These are phyloP conservation scores for Homalodisca vitripennis DNA, from an alignment of 1,140 invertebrate genomes.

Conservation along the genomic window DNA sequence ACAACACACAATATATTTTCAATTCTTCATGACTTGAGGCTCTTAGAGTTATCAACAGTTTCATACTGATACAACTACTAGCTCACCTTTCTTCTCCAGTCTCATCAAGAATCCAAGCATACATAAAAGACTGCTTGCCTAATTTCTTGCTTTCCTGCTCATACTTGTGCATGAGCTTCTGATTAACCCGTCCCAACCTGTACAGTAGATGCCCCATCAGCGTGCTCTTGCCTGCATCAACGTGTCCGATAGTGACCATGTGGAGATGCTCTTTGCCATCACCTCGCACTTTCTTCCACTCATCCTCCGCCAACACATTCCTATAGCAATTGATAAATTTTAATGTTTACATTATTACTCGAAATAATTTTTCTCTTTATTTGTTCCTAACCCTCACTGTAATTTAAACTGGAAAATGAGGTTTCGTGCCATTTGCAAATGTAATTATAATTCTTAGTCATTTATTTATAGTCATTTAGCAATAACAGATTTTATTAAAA, in stretches of 20 bases:
- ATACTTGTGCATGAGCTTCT: slow-evolving; percentile 94
- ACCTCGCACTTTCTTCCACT: slow-evolving; percentile 72
- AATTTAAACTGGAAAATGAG: too few relatives aligned
- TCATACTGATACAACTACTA: too few relatives aligned
- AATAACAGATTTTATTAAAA: too few relatives aligned
- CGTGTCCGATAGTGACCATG: slow-evolving; percentile 96
- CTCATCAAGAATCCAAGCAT: slow-evolving; percentile 99
- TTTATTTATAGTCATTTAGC: too few relatives aligned
- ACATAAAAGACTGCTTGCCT: slow-evolving; percentile 97
- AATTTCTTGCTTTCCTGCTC: slow-evolving; percentile 97
- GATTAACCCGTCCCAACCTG: slow-evolving; percentile 85
- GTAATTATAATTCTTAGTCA: too few relatives aligned
- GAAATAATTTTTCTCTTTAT: too few relatives aligned
- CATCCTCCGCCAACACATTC: slow-evolving; percentile 45
- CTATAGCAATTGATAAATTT: too few relatives aligned
- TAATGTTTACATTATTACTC: too few relatives aligned
- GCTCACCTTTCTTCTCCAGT: slow-evolving; percentile 92
- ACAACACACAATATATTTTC: background rate
- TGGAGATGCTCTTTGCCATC: slow-evolving; percentile 84
- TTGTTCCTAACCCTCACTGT: too few relatives aligned
- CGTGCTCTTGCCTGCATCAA: slow-evolving; percentile 99
- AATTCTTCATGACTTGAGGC: too few relatives aligned
- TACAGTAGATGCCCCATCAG: slow-evolving; percentile 94
- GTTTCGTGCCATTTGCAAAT: too few relatives aligned
- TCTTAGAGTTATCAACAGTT: too few relatives aligned